Evolutionary conservation across 2,797 vertebrate species (phyloP).

Genomic region (Epinephelus coioides): DNA sequence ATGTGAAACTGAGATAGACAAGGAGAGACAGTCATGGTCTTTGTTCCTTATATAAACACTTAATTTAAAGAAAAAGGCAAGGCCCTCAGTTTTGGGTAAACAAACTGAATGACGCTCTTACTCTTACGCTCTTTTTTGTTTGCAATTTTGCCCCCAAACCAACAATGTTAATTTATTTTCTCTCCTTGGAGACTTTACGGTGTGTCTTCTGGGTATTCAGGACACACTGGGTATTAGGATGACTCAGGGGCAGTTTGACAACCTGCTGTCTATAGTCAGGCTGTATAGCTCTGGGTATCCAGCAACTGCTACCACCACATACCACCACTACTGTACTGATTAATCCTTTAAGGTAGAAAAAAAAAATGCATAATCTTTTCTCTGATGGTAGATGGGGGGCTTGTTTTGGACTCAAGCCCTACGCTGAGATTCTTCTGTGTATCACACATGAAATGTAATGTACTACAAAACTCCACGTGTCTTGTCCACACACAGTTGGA

Average conservation of each 20-base stretch:
- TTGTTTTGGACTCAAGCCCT: neutral
- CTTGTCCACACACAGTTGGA: constrained; percentile 80
- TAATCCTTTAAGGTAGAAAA: neutral
- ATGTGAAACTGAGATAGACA: neutral
- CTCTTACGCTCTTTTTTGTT: no score
- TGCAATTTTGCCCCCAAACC: neutral
- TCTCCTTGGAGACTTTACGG: neutral
- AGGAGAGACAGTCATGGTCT: no score
- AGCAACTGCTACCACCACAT: no score
- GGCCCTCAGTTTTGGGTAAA: no score
- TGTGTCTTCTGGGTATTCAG: neutral
- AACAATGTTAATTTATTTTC: neutral
- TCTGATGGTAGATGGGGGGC: neutral
- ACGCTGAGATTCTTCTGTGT: neutral
- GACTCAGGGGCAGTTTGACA: no score
- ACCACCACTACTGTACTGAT: neutral
- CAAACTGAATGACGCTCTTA: no score
- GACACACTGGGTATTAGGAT: neutral
- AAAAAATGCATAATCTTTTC: neutral
- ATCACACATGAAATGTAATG: no score
- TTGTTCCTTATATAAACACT: no score
- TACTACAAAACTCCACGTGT: neutral
- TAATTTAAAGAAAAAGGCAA: no score
- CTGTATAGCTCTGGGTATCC: no score
- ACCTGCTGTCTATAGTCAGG: no score